Evolutionary conservation across 2,797 vertebrate species (phyloP).

Genomic region (Gambelia wislizenii): DNA sequence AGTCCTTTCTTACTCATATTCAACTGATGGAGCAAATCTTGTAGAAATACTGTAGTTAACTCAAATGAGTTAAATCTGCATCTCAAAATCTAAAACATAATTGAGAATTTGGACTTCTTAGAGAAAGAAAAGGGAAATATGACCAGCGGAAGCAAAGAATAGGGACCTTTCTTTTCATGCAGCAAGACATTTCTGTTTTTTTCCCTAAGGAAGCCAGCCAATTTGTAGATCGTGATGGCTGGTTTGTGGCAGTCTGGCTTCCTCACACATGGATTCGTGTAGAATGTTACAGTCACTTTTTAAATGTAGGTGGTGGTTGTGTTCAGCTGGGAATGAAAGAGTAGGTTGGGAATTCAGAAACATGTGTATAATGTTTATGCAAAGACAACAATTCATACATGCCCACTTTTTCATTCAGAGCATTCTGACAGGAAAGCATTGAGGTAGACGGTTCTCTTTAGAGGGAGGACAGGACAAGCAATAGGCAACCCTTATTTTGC

Average conservation of each 20-base stretch:
- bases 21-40: background rate
- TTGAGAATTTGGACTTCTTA: background rate
- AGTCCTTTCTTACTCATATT: background rate
- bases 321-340: background rate
- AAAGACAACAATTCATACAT: background rate
- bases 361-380: background rate
- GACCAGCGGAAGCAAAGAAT: background rate
- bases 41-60: background rate
- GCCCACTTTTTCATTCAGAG: background rate
- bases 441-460: background rate
- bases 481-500: background rate
- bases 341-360: background rate
- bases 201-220: background rate
- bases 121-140: background rate
- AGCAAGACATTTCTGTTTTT: background rate
- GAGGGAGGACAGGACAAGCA: background rate
- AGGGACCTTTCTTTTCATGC: too few relatives aligned
- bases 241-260: background rate
- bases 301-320: background rate
- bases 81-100: background rate
- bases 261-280: background rate
- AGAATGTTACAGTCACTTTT: background rate
- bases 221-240: background rate
- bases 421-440: background rate
- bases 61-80: background rate